Evolutionary conservation across 2,113 vertebrate species (phyloP).

Genomic region (Pheucticus melanocephalus): DNA sequence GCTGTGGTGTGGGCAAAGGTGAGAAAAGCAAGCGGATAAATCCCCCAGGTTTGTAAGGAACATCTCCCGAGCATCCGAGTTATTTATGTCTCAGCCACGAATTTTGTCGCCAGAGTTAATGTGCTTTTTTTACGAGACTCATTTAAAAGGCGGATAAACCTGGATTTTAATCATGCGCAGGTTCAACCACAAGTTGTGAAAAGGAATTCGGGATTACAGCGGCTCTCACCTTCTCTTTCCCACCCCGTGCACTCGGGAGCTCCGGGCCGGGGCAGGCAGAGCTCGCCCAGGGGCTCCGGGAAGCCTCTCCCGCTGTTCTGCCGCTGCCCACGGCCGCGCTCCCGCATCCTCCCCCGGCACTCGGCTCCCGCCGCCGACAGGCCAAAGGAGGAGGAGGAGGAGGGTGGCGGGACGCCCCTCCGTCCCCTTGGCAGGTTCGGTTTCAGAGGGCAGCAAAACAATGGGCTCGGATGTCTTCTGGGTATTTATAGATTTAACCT

Average conservation of each 20-base stretch:
- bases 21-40: not conserved
- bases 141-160: not conserved
- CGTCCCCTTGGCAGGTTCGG: not conserved
- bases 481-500: constrained; percentile 49
- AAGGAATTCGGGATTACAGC: not conserved
- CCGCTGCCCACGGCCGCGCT: not conserved
- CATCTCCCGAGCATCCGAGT: not conserved
- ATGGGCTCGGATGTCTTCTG: constrained; percentile 33
- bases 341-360: not conserved
- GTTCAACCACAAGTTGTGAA: not conserved
- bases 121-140: not conserved
- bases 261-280: not conserved
- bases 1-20: not conserved
- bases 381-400: not conserved
- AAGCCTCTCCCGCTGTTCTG: not conserved
- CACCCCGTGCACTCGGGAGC: accelerated
- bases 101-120: not conserved
- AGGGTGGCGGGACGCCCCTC: not conserved
- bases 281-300: not conserved
- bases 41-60: not conserved
- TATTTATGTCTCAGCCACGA: not conserved
- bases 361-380: not conserved
- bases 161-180: not conserved
- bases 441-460: constrained; percentile 57
- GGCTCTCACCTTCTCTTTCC: not conserved